Base-by-base conservation (phyloP, 2,113 vertebrate genomes). In the Leptocoma aspasia region DNA sequence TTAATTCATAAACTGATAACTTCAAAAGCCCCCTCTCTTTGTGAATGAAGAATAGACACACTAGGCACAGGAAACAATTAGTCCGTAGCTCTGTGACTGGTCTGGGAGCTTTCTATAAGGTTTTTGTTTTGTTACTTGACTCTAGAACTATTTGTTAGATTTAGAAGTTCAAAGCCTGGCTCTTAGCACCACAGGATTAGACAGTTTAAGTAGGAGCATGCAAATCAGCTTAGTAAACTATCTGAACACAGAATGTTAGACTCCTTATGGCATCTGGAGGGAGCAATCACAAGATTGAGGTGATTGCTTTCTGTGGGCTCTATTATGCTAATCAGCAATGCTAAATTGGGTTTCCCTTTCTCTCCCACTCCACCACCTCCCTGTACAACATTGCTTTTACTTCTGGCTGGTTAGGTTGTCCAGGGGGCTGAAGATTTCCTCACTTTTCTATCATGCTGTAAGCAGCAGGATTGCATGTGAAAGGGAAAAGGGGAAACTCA, bases 181-280 rank as follows among this genome's bases (percentile, higher is more conserved):
- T 94, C 52, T 94, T 77, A 63, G 71, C 71, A 64, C 71, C 64
- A 77, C 71, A 56, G 88, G 80, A 90, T 90, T 90, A 90, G 88
- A 90, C 88, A 83, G 80, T 90, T 90, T 90, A 94, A 97, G 94
- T 95, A 97, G 96, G 94, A 97, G 91, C 97, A 95, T 94, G 92
- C 91, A 95, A 79, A 96, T 91, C 87, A 94, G 96, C 93, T 98
- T 97, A 91, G 92, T 93, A 84, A 92, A 76, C 88, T 93, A 90
- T 94, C 95, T 90, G 73, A 83, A 77, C 69, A 52, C 69, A 96
- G 83, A 94, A 79, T 7, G 19, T 68, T 85, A 37, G 72, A 68
- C 76, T 88, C 59, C 80, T 90, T 78, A 65, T 54, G 86, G 92
- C 76, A 84, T 75, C 89, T 88, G 90, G 86, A 95, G 59, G 84